phyloP scores from a whole-genome alignment of 2,113 vertebrate genomes.

The Brevimyrus niger region DNA sequence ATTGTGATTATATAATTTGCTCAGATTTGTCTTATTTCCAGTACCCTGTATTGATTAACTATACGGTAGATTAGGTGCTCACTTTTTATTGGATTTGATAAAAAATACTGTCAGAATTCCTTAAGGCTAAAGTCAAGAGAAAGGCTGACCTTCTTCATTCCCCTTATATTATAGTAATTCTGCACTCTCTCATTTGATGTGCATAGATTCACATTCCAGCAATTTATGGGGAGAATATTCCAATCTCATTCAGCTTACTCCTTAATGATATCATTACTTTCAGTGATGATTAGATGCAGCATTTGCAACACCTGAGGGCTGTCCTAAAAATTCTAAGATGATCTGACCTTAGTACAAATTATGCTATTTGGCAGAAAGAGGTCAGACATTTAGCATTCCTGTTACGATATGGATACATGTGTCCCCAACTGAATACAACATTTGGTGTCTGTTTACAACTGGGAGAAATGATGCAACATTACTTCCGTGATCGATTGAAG shows the following conservation, averaged over 20 bases:
- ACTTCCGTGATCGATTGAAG: background rate
- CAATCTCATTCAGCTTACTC: background rate
- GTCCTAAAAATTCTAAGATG: background rate
- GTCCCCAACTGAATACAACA: background rate
- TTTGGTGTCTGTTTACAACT: background rate
- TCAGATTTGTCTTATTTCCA: background rate
- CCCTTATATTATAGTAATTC: background rate
- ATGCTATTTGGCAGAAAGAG: background rate
- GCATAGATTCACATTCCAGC: background rate
- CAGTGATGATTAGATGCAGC: background rate
- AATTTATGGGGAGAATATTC: constrained; percentile 1
- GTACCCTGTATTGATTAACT: background rate
- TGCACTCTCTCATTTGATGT: background rate
- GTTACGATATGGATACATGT: background rate
- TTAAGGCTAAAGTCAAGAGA: background rate
- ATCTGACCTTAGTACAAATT: background rate
- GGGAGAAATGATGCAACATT: background rate
- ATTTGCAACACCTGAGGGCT: background rate
- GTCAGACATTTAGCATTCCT: background rate
- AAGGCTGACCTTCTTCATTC: background rate
- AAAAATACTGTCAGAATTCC: background rate
- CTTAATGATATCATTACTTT: background rate
- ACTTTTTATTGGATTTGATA: background rate
- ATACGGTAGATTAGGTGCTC: background rate
- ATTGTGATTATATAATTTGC: background rate